A percentile compares a stretch with the other conserved stretches of the same genome.
Evolutionary conservation across 1,140 invertebrate genomes (phyloP).

Genomic region (Reticulitermes speratus): DNA sequence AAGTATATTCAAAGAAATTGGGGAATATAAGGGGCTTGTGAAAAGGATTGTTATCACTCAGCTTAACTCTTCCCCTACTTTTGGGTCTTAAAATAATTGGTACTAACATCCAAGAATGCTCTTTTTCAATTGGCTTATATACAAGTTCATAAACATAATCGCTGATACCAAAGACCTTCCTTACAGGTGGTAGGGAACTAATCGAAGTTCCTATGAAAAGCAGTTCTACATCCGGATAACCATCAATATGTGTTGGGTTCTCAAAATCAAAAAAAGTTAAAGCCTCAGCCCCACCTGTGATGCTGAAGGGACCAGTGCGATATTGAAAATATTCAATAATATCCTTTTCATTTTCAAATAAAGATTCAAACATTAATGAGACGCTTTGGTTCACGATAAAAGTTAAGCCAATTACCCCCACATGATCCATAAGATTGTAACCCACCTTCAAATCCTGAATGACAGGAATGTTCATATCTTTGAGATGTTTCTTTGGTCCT

Average conservation of each 20-base stretch:
- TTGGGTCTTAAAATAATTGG: slow-evolving; percentile 47
- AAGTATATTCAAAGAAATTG: slow-evolving; percentile 45
- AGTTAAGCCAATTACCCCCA: slow-evolving; percentile 65
- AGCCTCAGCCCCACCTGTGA: slow-evolving; percentile 79
- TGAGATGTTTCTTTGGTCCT: slow-evolving; percentile 69
- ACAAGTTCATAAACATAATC: slow-evolving; percentile 35
- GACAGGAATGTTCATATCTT: slow-evolving; percentile 58
- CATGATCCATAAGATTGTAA: slow-evolving; percentile 76
- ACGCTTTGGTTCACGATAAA: slow-evolving; percentile 61
- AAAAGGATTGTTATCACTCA: slow-evolving; percentile 49
- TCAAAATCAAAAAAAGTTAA: slow-evolving; percentile 73
- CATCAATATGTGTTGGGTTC: slow-evolving; percentile 58
- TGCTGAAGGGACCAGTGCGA: slow-evolving; percentile 68
- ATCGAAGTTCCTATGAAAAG: slow-evolving; percentile 60
- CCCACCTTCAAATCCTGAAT: slow-evolving; percentile 73
- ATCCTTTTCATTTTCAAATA: slow-evolving; percentile 38
- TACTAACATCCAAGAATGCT: slow-evolving; percentile 41
- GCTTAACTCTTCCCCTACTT: slow-evolving; percentile 46
- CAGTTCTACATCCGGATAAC: slow-evolving; percentile 74
- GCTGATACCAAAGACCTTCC: slow-evolving; percentile 30
- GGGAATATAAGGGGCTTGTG: slow-evolving; percentile 57
- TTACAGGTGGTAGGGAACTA: slow-evolving; percentile 50
- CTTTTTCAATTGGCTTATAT: slow-evolving; percentile 33
- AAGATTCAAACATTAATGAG: slow-evolving; percentile 36
- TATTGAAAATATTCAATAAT: slow-evolving; percentile 52